phyloP scores from a whole-genome alignment of 2,113 vertebrate genomes.

The Galemys pyrenaicus region DNA sequence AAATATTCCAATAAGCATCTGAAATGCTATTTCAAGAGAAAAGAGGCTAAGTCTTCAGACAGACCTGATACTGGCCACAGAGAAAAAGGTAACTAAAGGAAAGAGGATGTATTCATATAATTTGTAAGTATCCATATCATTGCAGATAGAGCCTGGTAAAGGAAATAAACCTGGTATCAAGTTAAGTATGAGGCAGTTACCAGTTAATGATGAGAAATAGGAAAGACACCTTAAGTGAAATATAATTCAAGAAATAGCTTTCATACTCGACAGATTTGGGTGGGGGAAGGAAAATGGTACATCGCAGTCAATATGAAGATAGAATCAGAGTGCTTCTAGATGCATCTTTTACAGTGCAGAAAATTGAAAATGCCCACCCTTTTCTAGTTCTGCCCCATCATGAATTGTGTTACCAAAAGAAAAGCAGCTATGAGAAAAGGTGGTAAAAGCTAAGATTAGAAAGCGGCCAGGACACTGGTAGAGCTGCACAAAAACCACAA shows the following conservation, averaged over 20 bases:
- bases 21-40: not conserved
- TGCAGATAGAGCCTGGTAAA: not conserved
- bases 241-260: not conserved
- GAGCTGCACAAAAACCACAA: not conserved
- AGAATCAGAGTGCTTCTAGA: not conserved
- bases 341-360: not conserved
- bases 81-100: not conserved
- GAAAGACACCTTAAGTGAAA: not conserved
- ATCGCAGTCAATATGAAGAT: not conserved
- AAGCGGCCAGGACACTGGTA: not conserved
- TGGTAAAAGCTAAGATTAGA: not conserved
- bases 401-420: not conserved
- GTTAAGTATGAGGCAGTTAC: not conserved
- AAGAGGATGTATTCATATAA: not conserved
- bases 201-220: not conserved
- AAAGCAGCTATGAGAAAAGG: not conserved
- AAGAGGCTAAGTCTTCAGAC: not conserved
- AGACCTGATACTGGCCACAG: not conserved
- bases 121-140: not conserved
- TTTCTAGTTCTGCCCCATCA: not conserved
- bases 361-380: not conserved
- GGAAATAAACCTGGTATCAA: not conserved
- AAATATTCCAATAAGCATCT: not conserved
- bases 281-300: not conserved
- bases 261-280: not conserved